Evolutionary conservation across 2,888 invertebrate species (phyloP).

Genomic region (Trachelus iudaicus): DNA sequence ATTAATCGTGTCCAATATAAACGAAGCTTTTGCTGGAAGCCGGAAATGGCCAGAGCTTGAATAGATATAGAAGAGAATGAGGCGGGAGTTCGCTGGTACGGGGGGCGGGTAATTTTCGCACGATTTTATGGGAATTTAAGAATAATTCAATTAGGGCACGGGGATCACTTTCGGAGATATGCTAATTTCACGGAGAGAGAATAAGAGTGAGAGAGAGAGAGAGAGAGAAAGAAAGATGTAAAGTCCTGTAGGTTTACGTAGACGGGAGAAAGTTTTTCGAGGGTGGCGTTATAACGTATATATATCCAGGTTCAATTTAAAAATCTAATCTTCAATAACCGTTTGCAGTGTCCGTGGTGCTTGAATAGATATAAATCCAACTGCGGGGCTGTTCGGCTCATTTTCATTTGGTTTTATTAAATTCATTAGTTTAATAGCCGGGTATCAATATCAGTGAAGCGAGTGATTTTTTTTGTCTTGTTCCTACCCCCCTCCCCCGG

Average conservation of each 20-base stretch:
- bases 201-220: slow-evolving; percentile 15
- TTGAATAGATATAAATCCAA: slow-evolving; percentile 26
- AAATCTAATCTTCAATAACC: slow-evolving; percentile 66
- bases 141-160: slow-evolving; percentile 66
- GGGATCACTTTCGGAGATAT: slow-evolving; percentile 64
- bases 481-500: slow-evolving; percentile 10
- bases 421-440: slow-evolving; percentile 65
- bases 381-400: slow-evolving; percentile 40
- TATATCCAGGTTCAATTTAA: slow-evolving; percentile 62
- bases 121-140: slow-evolving; percentile 66
- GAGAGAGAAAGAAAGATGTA: slow-evolving; percentile 14
- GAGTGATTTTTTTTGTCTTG: slow-evolving; percentile 51
- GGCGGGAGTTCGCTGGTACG: slow-evolving; percentile 12
- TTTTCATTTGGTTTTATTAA: slow-evolving; percentile 63
- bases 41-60: neutral
- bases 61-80: slow-evolving; percentile 5
- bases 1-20: slow-evolving; percentile 60
- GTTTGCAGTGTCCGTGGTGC: slow-evolving; percentile 44
- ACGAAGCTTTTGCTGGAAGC: slow-evolving; percentile 27
- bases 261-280: neutral
- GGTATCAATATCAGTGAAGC: slow-evolving; percentile 62
- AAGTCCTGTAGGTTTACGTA: neutral
- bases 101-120: slow-evolving; percentile 60
- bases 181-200: slow-evolving; percentile 54
- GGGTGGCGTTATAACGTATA: slow-evolving; percentile 19